Base-by-base conservation (phyloP, 1,140 invertebrate genomes). In the Drosophila mauritiana region DNA sequence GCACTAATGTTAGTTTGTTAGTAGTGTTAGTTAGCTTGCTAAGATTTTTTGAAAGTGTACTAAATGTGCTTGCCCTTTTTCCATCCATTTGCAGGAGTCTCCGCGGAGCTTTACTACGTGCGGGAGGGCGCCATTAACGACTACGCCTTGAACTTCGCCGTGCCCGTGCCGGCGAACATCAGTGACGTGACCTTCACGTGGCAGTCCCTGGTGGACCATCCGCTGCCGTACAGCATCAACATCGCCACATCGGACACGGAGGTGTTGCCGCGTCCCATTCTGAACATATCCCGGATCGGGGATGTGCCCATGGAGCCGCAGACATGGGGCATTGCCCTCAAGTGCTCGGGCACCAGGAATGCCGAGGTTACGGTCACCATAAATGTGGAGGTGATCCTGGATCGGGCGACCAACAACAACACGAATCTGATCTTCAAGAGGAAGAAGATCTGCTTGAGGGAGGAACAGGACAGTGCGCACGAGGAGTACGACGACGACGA, bases 321-420 rank as follows among this genome's bases (percentile, higher is more conserved):
- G 93, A 97, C 96, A 17, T 98, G 98, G 94, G 94, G 95, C 52
- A 93, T 98, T 45, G 94, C 94, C 11, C 93, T 98, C 45, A 96
- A 96, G 48, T 98, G 98, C 91, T 96, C 96, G 5, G 97, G 97
- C 1, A 93, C 94, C 0, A 93, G 96, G 49, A 96, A 95, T 57
- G 96, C 96, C 2, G 97, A 98, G 93, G 96, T 98, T 0, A 95
- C 97, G 54, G 94, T 99, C 1, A 94, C 94, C n/a, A 95, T 98
- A 42, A 95, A 95, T 46, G 94, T 98, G 65, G 98, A 98, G 92
- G 95, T 98, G 37, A 97, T 96, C 6, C 92, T 95, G 12, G 94
- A 95, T 52, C 93, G 94, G 31, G 93, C 93, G 6, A 92, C 93
- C 20, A 93, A 94, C 56, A 96, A 96, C 79, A 94, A 95, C 4